Conservation (phyloP, 2,888 invertebrate genomes). For the Drosophila tanythrix region DNA sequence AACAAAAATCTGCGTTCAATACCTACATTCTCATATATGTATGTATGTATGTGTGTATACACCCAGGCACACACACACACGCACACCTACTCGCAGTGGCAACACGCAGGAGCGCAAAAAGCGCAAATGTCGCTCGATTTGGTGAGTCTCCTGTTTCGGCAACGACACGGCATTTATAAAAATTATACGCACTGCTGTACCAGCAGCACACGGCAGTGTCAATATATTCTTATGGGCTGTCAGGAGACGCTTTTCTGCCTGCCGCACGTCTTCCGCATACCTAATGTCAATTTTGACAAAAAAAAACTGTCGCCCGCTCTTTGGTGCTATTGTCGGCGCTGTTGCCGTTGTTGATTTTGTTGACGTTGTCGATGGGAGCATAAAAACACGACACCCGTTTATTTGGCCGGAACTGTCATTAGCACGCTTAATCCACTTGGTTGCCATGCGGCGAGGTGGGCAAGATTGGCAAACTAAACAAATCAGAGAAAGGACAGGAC, state of each 20-base stretch:
- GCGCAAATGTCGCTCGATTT: slow-evolving; percentile 68
- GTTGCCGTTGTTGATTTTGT: slow-evolving; percentile 15
- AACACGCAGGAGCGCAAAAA: slow-evolving; percentile 42
- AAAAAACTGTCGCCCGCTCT: slow-evolving; percentile 59
- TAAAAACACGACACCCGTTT: slow-evolving; percentile 58
- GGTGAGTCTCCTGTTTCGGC: slow-evolving; percentile 72
- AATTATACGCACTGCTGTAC: slow-evolving; percentile 79
- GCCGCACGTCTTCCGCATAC: slow-evolving; percentile 59
- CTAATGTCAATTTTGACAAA: slow-evolving; percentile 75
- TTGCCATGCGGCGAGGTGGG: slow-evolving; percentile 49
- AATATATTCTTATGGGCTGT: slow-evolving; percentile 75
- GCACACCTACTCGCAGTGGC: slow-evolving; percentile 7
- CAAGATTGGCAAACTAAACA: slow-evolving; percentile 70
- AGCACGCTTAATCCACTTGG: slow-evolving; percentile 75
- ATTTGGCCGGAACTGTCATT: slow-evolving; percentile 64
- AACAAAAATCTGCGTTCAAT: neutral
- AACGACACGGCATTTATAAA: slow-evolving; percentile 77
- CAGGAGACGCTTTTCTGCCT: slow-evolving; percentile 39
- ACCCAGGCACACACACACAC: slow-evolving; percentile 19
- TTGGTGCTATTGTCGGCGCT: slow-evolving; percentile 16
- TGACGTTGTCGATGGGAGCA: slow-evolving; percentile 31
- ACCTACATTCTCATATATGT: neutral
- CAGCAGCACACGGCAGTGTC: slow-evolving; percentile 66
- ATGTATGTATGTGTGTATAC: slow-evolving; percentile 1
- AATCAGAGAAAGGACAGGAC: slow-evolving; percentile 59